Conservation (phyloP, 2,113 vertebrate genomes). For the Ceyx cyanopectus region DNA sequence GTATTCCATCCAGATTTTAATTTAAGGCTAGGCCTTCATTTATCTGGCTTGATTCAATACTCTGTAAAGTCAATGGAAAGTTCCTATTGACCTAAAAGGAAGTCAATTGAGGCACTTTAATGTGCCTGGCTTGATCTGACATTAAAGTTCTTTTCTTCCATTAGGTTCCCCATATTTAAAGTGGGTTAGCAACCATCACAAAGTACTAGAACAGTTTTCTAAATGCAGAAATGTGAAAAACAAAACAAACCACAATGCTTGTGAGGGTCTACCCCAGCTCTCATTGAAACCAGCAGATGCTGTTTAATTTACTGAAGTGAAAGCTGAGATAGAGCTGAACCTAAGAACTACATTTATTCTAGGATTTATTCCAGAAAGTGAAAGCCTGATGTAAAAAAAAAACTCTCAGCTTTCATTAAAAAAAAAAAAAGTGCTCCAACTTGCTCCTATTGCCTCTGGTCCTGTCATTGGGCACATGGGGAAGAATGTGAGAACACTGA, state of each 20-base stretch:
- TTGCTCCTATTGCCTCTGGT: no score
- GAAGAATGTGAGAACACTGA: not conserved
- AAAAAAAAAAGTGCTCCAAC: not conserved
- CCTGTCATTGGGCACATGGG: no score
- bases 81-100: not conserved
- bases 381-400: not conserved
- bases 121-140: not conserved
- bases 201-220: not conserved
- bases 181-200: not conserved
- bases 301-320: not conserved
- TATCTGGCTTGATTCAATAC: not conserved
- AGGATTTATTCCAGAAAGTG: slow-evolving; percentile 22
- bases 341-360: not conserved
- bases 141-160: not conserved
- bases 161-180: not conserved
- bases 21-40: not conserved
- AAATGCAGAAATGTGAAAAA: not conserved
- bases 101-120: not conserved
- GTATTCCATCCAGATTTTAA: not conserved
- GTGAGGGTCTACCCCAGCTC: not conserved
- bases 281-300: not conserved
- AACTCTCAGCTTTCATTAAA: not conserved
- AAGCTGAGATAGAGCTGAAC: not conserved
- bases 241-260: not conserved
- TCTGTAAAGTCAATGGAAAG: not conserved